Conservation (phyloP, 2,888 invertebrate species). For the Lycophotia porphyrea region DNA sequence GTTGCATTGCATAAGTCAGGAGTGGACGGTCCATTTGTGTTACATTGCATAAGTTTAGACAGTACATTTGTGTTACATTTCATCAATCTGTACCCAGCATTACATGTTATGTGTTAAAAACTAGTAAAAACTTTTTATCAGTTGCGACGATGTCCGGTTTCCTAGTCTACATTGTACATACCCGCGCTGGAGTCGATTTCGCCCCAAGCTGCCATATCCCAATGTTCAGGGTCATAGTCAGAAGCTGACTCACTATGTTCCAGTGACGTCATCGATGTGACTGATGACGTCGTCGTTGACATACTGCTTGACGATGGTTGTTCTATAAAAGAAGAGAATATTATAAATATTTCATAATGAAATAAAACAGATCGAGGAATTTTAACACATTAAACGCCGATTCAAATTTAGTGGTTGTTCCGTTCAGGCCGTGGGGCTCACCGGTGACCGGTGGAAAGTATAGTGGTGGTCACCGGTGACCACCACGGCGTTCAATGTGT, state of each 20-base stretch:
- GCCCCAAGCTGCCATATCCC: constrained; percentile 97
- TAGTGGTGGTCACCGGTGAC: too few species aligned
- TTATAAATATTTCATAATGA: not conserved
- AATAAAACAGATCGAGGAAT: not conserved
- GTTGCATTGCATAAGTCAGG: not conserved
- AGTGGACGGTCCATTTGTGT: not conserved
- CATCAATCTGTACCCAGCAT: not conserved
- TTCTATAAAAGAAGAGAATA: constrained; percentile 84
- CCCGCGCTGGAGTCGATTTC: constrained; percentile 94
- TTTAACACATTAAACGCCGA: too few species aligned
- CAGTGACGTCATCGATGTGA: constrained; percentile 96
- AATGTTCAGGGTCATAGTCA: constrained; percentile 96
- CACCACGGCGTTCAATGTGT: too few species aligned
- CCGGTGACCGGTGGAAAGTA: too few species aligned
- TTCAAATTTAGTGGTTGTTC: too few species aligned
- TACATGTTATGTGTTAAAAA: too few species aligned
- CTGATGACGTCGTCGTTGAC: constrained; percentile 96
- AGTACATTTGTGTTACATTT: not conserved
- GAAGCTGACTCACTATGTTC: constrained; percentile 96
- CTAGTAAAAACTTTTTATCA: too few species aligned
- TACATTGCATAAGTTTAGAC: not conserved
- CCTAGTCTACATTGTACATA: constrained; percentile 54
- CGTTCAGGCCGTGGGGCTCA: too few species aligned
- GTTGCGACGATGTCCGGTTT: too few species aligned
- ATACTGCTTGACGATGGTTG: constrained; percentile 97